These are phyloP conservation scores for Paralichthys olivaceus DNA, from an alignment of 2,113 vertebrate genomes.

Conservation along the genomic window DNA sequence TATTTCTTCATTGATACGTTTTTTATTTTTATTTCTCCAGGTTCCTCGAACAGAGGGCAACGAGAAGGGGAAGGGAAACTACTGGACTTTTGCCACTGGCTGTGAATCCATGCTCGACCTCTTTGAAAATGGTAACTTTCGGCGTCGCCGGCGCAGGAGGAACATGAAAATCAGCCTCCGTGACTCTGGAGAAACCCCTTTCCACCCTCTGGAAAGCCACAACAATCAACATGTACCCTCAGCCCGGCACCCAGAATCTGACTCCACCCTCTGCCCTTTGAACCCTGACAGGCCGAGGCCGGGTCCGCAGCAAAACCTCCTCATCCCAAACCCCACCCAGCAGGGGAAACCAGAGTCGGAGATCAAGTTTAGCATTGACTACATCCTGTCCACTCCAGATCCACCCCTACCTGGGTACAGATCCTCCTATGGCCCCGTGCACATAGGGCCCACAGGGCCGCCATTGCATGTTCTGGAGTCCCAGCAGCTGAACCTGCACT, in stretches of 20 bases:
- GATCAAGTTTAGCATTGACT: conserved; percentile 99
- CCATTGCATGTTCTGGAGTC: conserved; percentile 82
- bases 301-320: conserved; percentile 62
- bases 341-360: conserved; percentile 86
- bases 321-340: conserved; percentile 55
- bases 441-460: conserved; percentile 70
- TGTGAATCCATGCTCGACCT: conserved; percentile 97
- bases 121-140: conserved; percentile 97
- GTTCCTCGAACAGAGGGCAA: conserved; percentile 95
- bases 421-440: conserved; percentile 65
- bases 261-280: conserved; percentile 79
- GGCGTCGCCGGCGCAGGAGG: conserved; percentile 88
- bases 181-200: conserved; percentile 71
- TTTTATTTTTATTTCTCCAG: conserved; percentile 68
- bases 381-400: conserved; percentile 93
- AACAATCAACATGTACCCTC: conserved; percentile 34
- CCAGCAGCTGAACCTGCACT: conserved; percentile 86
- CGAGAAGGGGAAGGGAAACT: conserved; percentile 97
- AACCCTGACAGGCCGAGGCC: conserved; percentile 66
- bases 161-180: conserved; percentile 87
- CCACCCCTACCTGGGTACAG: conserved; percentile 86
- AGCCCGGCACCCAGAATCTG: conserved; percentile 69
- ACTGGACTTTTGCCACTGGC: conserved; percentile 96
- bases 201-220: conserved; percentile 71
- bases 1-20: neutral